These are phyloP conservation scores for Gerris buenoi DNA, from an alignment of 1,140 invertebrate genomes.

Conservation along the genomic window DNA sequence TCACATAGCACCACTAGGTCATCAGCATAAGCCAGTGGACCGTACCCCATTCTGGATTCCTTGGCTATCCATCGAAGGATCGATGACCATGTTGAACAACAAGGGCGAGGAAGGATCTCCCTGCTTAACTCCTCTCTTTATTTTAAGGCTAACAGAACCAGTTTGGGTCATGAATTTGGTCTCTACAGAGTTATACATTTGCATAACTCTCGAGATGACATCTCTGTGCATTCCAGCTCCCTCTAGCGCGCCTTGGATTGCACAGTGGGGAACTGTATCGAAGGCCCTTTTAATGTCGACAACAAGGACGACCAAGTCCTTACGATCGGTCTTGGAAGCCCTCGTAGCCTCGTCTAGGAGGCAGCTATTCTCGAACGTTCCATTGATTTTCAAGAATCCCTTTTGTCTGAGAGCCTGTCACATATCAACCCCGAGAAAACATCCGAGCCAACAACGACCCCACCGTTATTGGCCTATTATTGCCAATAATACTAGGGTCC, in stretches of 20 bases:
- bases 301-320: neutral
- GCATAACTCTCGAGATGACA: neutral
- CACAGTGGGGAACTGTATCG: neutral
- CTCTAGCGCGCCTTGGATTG: neutral
- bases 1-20: neutral
- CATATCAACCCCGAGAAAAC: neutral
- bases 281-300: neutral
- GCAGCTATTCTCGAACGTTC: neutral
- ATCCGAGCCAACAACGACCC: neutral
- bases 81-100: neutral
- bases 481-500: neutral
- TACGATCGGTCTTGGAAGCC: neutral
- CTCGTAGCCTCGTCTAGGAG: neutral
- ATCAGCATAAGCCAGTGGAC: neutral
- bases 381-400: neutral
- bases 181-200: neutral
- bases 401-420: neutral
- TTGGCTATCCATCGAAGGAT: neutral
- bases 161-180: neutral
- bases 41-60: neutral
- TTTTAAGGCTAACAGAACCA: neutral
- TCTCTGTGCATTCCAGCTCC: neutral
- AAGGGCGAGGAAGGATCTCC: neutral
- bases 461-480: neutral
- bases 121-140: neutral